phyloP scores from a whole-genome alignment of 2,888 invertebrate genomes.

The Pristionchus japonicus region DNA sequence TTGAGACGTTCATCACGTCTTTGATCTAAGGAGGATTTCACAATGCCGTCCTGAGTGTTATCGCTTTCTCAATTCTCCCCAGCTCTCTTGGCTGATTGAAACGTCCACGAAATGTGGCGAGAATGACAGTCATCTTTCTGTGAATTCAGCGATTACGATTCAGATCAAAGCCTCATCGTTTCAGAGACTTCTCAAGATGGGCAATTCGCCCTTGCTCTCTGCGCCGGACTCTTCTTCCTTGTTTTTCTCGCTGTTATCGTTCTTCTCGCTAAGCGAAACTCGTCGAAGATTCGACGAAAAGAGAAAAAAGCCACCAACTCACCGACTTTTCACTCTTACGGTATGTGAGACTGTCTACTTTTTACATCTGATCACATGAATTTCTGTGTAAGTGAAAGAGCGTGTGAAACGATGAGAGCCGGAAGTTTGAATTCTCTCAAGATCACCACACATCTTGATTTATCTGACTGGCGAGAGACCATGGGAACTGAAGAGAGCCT shows the following conservation, averaged over 20 bases:
- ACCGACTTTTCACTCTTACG: background rate
- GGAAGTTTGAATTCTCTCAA: no score
- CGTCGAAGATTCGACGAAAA: background rate
- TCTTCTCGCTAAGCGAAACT: conserved; percentile 9
- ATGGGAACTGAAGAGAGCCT: background rate
- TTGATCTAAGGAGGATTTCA: no score
- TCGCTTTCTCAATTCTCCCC: no score
- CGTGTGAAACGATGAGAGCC: background rate
- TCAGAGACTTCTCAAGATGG: conserved; percentile 36
- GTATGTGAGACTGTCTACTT: background rate
- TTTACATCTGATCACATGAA: no score
- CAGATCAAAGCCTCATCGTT: no score
- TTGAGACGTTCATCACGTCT: no score
- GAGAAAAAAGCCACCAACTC: conserved; percentile 22
- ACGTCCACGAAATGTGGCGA: background rate
- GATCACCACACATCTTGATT: background rate
- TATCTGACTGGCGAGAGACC: background rate
- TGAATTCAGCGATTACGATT: no score
- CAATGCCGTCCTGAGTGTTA: no score
- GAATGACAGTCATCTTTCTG: background rate
- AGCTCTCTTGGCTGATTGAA: no score
- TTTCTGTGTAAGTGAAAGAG: background rate
- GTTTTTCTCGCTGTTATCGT: conserved; percentile 15
- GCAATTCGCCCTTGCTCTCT: background rate
- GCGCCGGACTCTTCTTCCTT: conserved; percentile 39